Percentiles rank a stretch among this genome's conserved stretches.
phyloP scores from a whole-genome alignment of 2,888 invertebrate genomes.

The Eristalis pertinax region DNA sequence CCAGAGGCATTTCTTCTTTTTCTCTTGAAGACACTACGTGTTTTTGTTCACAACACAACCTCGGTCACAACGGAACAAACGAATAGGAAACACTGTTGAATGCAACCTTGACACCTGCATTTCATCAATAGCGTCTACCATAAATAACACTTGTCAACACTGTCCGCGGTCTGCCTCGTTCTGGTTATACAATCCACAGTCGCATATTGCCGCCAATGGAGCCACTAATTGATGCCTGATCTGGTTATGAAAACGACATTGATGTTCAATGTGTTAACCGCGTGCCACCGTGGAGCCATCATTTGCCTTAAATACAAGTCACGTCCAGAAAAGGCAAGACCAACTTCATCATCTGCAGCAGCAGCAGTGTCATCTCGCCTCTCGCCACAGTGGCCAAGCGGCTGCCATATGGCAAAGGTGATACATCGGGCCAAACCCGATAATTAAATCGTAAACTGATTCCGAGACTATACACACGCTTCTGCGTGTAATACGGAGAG shows the following conservation, averaged over 20 bases:
- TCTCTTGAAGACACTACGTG: background rate
- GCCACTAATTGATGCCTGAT: constrained; percentile 14
- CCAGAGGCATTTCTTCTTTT: background rate
- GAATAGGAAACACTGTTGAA: background rate
- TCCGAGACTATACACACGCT: constrained; percentile 17
- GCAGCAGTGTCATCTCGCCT: background rate
- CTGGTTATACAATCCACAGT: background rate
- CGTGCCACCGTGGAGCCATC: background rate
- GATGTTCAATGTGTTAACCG: constrained; percentile 3
- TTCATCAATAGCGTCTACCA: background rate
- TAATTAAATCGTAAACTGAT: constrained; percentile 25
- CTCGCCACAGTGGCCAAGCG: background rate
- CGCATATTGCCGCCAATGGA: background rate
- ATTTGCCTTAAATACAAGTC: background rate
- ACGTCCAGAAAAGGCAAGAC: background rate
- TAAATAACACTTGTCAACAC: background rate
- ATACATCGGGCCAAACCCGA: constrained; percentile 13
- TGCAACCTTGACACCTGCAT: background rate
- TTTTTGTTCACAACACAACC: background rate
- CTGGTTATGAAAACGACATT: constrained; percentile 22
- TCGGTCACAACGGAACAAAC: background rate
- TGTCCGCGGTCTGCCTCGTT: background rate
- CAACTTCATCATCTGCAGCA: background rate
- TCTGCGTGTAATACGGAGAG: background rate
- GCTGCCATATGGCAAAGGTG: constrained; percentile 28